Conservation (phyloP, 2,113 vertebrate genomes). For the Psophia crepitans region DNA sequence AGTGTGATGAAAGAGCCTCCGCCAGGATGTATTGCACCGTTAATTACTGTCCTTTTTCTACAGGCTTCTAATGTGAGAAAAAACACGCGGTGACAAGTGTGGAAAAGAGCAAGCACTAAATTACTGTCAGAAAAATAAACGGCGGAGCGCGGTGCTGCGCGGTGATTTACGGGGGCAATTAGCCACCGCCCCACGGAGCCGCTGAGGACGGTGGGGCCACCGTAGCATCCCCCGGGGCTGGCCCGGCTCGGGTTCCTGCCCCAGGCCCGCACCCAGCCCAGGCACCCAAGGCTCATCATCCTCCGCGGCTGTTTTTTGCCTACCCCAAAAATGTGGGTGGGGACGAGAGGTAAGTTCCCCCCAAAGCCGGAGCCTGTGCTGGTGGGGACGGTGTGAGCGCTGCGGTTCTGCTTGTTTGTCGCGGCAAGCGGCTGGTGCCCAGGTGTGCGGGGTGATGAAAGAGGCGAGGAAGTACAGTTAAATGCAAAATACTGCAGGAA, state of each 20-base stretch:
- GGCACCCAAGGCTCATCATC: background rate
- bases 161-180: constrained; percentile 99
- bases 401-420: background rate
- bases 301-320: background rate
- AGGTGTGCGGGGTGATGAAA: background rate
- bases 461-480: background rate
- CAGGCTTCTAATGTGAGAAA: constrained; percentile 99
- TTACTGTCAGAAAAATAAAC: constrained; percentile 99
- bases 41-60: constrained; percentile 99
- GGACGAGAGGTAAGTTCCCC: background rate
- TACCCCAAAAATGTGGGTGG: background rate
- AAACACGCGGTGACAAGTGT: constrained; percentile 99
- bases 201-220: constrained; percentile 78
- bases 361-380: background rate
- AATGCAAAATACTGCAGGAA: background rate
- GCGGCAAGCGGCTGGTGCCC: background rate
- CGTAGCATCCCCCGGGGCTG: background rate
- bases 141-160: constrained; percentile 83
- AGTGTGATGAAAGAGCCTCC: constrained; percentile 97
- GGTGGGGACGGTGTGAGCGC: background rate
- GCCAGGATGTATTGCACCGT: constrained; percentile 86
- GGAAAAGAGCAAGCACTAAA: constrained; percentile 99
- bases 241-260: background rate
- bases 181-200: constrained; percentile 93
- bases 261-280: background rate